Conservation (phyloP, 2,113 vertebrate genomes). For the Bambusicola thoracicus region DNA sequence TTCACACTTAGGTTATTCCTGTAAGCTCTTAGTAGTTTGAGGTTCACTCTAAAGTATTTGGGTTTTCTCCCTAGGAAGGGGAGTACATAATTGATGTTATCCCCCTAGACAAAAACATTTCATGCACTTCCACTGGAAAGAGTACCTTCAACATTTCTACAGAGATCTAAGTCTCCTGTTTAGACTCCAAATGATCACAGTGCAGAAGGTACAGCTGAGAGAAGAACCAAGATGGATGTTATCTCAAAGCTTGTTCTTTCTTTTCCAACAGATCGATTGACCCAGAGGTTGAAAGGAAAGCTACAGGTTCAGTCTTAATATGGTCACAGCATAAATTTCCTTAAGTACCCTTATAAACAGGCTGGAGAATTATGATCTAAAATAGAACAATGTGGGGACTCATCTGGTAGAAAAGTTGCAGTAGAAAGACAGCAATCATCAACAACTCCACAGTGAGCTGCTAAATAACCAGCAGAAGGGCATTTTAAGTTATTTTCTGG, state of each 20-base stretch:
- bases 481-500: neutral
- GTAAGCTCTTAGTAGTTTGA: neutral
- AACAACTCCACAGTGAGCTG: neutral
- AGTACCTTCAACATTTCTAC: neutral
- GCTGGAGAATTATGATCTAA: neutral
- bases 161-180: neutral
- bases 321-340: neutral
- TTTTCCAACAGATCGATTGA: neutral
- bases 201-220: neutral
- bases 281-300: neutral
- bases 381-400: neutral
- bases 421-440: neutral
- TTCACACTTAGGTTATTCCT: neutral
- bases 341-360: neutral
- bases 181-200: neutral
- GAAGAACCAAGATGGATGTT: neutral
- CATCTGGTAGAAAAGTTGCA: neutral
- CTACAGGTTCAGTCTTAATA: neutral
- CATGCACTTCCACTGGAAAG: neutral
- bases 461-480: neutral
- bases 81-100: accelerated
- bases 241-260: neutral
- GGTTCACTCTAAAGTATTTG: neutral
- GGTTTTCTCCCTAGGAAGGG: neutral
- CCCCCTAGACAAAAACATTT: neutral